Evolutionary conservation across 2,888 invertebrate species (phyloP), one percentile per base, ranked within the genome.

Genomic region (Nemotelus pantherinus): DNA sequence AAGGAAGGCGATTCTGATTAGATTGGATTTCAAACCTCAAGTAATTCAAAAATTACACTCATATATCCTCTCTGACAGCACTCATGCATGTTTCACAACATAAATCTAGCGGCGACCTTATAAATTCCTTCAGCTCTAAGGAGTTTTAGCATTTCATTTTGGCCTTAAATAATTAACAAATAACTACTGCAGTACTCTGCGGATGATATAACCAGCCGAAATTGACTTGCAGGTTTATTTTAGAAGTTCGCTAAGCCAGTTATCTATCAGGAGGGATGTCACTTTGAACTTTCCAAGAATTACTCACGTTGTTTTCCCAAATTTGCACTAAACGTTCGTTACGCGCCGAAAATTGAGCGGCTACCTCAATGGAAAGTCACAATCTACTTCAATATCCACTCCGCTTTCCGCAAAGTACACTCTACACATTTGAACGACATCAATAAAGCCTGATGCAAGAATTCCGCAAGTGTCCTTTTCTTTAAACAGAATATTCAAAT

Each of bases 391-490:
- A 70, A 53, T 70, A 39, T 9, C 7, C 68, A 48, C 68, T 45
- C n/a, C 39, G 48, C 39, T 50, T 41, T 6, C 68, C 6, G 70
- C 55, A 39, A 7, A 43, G 25, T 25, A 67, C 67, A 67, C 67
- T 67, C 50, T 47, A 67, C 39, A 43, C 48, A 60, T 43, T 60
- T 48, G 6, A 9, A 4, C 9, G 47, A 10, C 10, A 5, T 25
- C 39, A 48, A n/a, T 10, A 25, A n/a, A 67, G 43, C 9, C 55
- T 55, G 50, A 47, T 25, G 6, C 47, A 10, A 48, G 48, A 47
- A 67, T 67, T 39, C 48, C 48, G n/a, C 48, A 50, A 68, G 55
- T 47, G 70, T 70, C 68, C 68, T 68, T 48, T 53, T 41, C 68
- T 6, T 47, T 70, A 25, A 43, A 41, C 55, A 55, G 55, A 70